A percentile compares a stretch with the other conserved stretches of the same genome.
Conservation (phyloP, 1,140 invertebrate genomes). For the Onthophagus taurus region DNA sequence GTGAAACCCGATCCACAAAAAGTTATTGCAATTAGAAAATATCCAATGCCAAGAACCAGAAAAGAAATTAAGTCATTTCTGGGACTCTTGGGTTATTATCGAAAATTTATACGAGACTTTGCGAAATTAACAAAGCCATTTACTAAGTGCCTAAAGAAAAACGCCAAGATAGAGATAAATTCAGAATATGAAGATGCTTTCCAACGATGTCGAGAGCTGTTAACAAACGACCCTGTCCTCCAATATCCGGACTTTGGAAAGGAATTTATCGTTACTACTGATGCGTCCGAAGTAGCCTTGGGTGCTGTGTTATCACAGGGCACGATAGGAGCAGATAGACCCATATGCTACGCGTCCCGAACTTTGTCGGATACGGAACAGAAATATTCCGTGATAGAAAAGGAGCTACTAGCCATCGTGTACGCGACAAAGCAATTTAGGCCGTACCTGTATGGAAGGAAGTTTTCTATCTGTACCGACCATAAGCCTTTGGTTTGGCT, state of each 20-base stretch:
- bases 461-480: constrained; percentile 14
- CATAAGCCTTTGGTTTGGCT: constrained; percentile 12
- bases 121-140: constrained; percentile 16
- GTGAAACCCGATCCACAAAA: constrained; percentile 37
- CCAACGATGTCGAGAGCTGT: background rate
- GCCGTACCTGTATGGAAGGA: constrained; percentile 10
- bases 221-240: constrained; percentile 1
- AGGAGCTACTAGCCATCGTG: constrained; percentile 10
- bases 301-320: background rate
- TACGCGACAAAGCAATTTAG: constrained; percentile 10
- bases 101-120: constrained; percentile 14
- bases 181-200: background rate
- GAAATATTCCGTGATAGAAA: constrained; percentile 7
- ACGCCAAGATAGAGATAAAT: constrained; percentile 6
- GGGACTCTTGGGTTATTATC: constrained; percentile 13
- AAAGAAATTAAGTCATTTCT: constrained; percentile 32
- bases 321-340: too few relatives aligned
- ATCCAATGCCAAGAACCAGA: constrained; percentile 31
- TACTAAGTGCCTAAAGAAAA: constrained; percentile 13
- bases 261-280: too few relatives aligned
- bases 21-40: constrained; percentile 33
- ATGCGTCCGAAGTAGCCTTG: too few relatives aligned
- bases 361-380: background rate
- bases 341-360: too few relatives aligned
- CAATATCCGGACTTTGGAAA: too few relatives aligned